These are phyloP conservation scores for Tetragnatha montana DNA, from an alignment of 2,888 invertebrate genomes.

Conservation along the genomic window DNA sequence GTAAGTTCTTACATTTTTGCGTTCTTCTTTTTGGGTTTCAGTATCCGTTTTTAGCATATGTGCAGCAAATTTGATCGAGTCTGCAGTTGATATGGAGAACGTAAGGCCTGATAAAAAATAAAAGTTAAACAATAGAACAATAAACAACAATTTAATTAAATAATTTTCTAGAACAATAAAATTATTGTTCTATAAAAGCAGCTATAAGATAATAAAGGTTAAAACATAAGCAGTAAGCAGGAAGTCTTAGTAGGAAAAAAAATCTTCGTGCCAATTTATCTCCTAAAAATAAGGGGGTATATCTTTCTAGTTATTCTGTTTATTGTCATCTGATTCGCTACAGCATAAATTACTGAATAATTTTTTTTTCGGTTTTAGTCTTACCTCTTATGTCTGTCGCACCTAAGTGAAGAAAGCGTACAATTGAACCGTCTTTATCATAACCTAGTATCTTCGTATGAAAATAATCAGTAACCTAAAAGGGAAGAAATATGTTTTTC, in stretches of 20 bases:
- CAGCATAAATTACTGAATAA: no score
- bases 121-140: no score
- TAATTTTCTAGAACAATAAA: no score
- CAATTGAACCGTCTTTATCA: conserved; percentile 65
- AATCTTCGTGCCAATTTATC: no score
- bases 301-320: no score
- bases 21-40: conserved; percentile 32
- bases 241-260: no score
- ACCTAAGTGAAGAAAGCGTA: conserved; percentile 59
- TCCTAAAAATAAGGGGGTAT: no score
- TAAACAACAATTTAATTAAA: no score
- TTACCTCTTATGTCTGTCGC: conserved; percentile 62
- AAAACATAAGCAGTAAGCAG: no score
- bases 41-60: conserved; percentile 21
- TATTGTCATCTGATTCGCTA: no score
- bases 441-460: conserved; percentile 53
- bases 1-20: conserved; percentile 37
- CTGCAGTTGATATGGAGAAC: conserved; percentile 32
- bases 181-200: not conserved
- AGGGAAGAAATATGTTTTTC: not conserved
- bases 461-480: conserved; percentile 49
- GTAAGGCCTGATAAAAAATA: conserved; percentile 41
- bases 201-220: no score
- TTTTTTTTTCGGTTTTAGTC: no score
- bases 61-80: conserved; percentile 38